Percentiles rank a stretch among this genome's conserved stretches.
Conservation (phyloP, 1,140 invertebrate genomes). For the Thaumetopoea pityocampa region DNA sequence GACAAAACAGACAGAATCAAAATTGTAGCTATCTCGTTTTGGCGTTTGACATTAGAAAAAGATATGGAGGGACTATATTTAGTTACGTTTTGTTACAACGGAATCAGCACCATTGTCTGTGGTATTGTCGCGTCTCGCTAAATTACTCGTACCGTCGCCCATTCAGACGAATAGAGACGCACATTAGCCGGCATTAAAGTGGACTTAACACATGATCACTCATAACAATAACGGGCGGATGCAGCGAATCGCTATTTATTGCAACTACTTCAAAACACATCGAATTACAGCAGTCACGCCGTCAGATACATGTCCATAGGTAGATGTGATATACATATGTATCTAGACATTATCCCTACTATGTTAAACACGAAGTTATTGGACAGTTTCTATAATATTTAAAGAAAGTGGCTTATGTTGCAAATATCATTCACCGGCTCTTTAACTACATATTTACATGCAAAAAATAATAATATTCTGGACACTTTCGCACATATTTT, state of each 20-base stretch:
- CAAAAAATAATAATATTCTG: too few relatives aligned
- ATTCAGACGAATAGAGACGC: constrained; percentile 31
- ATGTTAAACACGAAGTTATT: constrained; percentile 27
- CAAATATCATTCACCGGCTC: background rate
- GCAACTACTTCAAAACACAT: constrained; percentile 40
- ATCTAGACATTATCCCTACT: constrained; percentile 31
- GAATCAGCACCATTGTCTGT: too few relatives aligned
- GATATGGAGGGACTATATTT: too few relatives aligned
- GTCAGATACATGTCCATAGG: too few relatives aligned
- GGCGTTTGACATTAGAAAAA: too few relatives aligned
- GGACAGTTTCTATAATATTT: background rate
- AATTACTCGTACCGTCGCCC: constrained; percentile 35
- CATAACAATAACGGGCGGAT: constrained; percentile 37
- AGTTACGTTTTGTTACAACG: too few relatives aligned
- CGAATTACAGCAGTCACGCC: constrained; percentile 26
- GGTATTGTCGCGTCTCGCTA: constrained; percentile 22
- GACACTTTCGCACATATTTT: too few relatives aligned
- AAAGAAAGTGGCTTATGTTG: background rate
- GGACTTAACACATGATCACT: constrained; percentile 38
- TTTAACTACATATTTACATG: too few relatives aligned
- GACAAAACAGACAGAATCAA: too few relatives aligned
- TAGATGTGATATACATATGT: constrained; percentile 21
- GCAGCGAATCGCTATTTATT: constrained; percentile 45
- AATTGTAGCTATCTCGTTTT: too few relatives aligned
- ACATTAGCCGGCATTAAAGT: constrained; percentile 44